Evolutionary conservation across 2,888 invertebrate genomes (phyloP).

Genomic region (Ochropacha duplaris): DNA sequence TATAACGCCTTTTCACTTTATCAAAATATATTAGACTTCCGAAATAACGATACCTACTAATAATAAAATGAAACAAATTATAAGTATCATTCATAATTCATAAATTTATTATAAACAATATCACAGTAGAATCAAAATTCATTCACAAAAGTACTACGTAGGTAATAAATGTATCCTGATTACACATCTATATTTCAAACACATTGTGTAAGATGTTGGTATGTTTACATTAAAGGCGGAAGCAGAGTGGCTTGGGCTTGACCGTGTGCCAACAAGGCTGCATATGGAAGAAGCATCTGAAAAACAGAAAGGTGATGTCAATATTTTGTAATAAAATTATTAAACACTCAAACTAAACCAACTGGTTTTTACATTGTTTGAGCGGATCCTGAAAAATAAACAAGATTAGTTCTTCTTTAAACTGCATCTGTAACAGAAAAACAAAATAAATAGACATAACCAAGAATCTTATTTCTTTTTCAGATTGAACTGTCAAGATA

Average conservation of each 20-base stretch:
- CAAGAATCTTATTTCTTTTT: conserved; percentile 54
- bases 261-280: conserved; percentile 86
- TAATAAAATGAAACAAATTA: conserved; percentile 32
- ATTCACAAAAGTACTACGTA: background rate
- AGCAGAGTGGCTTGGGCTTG: conserved; percentile 85
- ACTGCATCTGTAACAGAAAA: conserved; percentile 79
- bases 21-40: background rate
- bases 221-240: conserved; percentile 82
- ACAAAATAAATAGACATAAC: conserved; percentile 71
- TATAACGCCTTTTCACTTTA: conserved; percentile 57
- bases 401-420: conserved; percentile 70
- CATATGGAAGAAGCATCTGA: conserved; percentile 81
- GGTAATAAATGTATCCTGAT: conserved; percentile 22
- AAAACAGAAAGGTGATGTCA: conserved; percentile 81
- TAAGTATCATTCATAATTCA: conserved; percentile 12
- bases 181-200: conserved; percentile 44
- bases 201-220: conserved; percentile 58
- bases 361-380: conserved; percentile 47
- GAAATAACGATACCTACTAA: conserved; percentile 10
- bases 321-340: conserved; percentile 45
- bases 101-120: conserved; percentile 11
- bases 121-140: background rate
- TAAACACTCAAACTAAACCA: conserved; percentile 74
- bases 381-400: conserved; percentile 65
- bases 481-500: conserved; percentile 65